phyloP scores from a whole-genome alignment of 2,888 invertebrate species.

The Fragum fragum region DNA sequence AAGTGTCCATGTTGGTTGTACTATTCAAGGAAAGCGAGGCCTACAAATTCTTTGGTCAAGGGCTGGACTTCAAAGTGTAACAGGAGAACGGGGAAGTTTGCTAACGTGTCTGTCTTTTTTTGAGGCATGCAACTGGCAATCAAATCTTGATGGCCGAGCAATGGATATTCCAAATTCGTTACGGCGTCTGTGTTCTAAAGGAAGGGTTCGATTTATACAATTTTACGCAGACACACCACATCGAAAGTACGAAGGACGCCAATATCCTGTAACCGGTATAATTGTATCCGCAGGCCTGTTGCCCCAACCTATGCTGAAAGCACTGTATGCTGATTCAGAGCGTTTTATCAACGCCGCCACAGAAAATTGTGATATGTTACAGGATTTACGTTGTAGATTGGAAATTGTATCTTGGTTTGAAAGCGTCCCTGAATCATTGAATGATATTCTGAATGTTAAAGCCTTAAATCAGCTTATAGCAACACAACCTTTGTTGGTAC shows the following conservation, averaged over 20 bases:
- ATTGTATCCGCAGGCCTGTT: slow-evolving; percentile 43
- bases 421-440: neutral
- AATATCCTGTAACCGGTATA: slow-evolving; percentile 48
- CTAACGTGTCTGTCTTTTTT: slow-evolving; percentile 44
- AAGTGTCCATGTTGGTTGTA: slow-evolving; percentile 37
- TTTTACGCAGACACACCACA: slow-evolving; percentile 51
- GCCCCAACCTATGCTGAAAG: slow-evolving; percentile 28
- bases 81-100: slow-evolving; percentile 38
- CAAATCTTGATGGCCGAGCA: slow-evolving; percentile 44
- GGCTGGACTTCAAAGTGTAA: slow-evolving; percentile 36
- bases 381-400: slow-evolving; percentile 44
- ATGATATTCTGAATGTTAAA: slow-evolving; percentile 17
- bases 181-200: neutral
- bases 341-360: slow-evolving; percentile 38
- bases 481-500: slow-evolving; percentile 42
- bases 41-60: slow-evolving; percentile 56
- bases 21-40: slow-evolving; percentile 31
- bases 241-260: slow-evolving; percentile 32
- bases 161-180: slow-evolving; percentile 40
- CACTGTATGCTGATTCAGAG: slow-evolving; percentile 40
- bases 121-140: slow-evolving; percentile 42
- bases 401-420: slow-evolving; percentile 38
- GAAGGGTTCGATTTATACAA: slow-evolving; percentile 42
- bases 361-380: slow-evolving; percentile 32
- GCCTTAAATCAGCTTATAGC: slow-evolving; percentile 34